Evolutionary conservation across 1,140 invertebrate species (phyloP), one percentile per base, ranked within the genome.

Genomic region (Hestina assimilis): DNA sequence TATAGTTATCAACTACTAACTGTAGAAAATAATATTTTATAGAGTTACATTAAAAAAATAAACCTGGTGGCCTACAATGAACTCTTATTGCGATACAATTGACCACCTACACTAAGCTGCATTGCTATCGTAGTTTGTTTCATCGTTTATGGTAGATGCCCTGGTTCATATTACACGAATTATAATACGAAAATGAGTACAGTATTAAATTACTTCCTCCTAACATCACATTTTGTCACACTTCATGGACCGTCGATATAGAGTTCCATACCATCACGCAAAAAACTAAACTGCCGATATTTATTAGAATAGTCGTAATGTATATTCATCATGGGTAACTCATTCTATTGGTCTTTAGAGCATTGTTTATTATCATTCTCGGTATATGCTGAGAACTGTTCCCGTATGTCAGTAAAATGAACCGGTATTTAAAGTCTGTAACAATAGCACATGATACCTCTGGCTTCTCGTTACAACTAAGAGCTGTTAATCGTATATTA

Each of bases 301-400:
- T 31, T 48, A 29, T 42, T 41, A 29, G 47, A 57, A 58, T 54
- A 42, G 42, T 57, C 33, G 9, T 38, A 19, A 28, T 66, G 60
- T 41, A 58, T 66, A 62, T 61, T 59, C 51, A 58, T 52, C 55
- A 59, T 55, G 55, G 66, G 66, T 75, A 75, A 75, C 58, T 59
- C 66, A 79, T 69, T 59, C 63, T 50, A 69, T 68, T 69, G 62
- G 70, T 66, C 66, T 71, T 68, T 63, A 68, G 66, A n/a, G 62
- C 61, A 72, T 75, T 71, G 68, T 75, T 67, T 61, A 51, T 57
- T 50, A 46, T 65, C 15, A 54, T 75, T 73, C 73, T 50, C 54
- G 50, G 73, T 71, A 75, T 45, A 20, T 40, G 20, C 51, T 62
- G 66, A 59, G 67, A 62, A 57, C 50, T 63, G 47, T 69, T 66